phyloP scores from a whole-genome alignment of 2,113 vertebrate species.

The Actenoides lindsayi region DNA sequence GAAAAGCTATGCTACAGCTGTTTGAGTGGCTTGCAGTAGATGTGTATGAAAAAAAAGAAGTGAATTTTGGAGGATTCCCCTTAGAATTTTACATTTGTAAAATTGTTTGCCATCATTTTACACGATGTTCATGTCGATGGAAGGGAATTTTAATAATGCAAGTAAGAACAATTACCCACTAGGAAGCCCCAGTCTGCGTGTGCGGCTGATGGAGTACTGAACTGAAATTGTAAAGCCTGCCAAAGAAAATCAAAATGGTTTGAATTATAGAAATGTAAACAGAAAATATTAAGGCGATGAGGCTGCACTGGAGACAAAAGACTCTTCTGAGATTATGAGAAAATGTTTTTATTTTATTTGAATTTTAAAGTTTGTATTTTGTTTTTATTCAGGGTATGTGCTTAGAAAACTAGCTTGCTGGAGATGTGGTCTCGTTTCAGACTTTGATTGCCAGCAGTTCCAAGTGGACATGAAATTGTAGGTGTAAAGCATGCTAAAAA shows the following conservation, averaged over 20 bases:
- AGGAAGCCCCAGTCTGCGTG: background rate
- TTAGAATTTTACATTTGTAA: background rate
- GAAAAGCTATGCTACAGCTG: background rate
- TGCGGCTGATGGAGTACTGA: background rate
- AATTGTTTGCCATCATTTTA: background rate
- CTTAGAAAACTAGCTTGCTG: background rate
- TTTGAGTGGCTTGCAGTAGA: background rate
- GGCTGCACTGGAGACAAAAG: slow-evolving; percentile 1
- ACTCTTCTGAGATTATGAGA: background rate
- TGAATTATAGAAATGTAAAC: slow-evolving; percentile 14
- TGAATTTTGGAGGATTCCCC: background rate
- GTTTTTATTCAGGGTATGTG: background rate
- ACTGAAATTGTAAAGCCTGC: background rate
- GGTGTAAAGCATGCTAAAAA: background rate
- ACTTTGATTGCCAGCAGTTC: background rate
- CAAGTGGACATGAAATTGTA: background rate
- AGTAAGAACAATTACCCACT: background rate
- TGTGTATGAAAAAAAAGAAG: background rate
- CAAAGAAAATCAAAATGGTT: slow-evolving; percentile 22
- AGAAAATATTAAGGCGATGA: background rate
- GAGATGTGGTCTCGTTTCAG: background rate
- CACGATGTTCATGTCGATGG: background rate
- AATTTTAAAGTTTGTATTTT: background rate
- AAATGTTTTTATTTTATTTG: background rate
- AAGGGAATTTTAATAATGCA: background rate